phyloP scores from a whole-genome alignment of 2,113 vertebrate genomes.

The Proteles cristata region DNA sequence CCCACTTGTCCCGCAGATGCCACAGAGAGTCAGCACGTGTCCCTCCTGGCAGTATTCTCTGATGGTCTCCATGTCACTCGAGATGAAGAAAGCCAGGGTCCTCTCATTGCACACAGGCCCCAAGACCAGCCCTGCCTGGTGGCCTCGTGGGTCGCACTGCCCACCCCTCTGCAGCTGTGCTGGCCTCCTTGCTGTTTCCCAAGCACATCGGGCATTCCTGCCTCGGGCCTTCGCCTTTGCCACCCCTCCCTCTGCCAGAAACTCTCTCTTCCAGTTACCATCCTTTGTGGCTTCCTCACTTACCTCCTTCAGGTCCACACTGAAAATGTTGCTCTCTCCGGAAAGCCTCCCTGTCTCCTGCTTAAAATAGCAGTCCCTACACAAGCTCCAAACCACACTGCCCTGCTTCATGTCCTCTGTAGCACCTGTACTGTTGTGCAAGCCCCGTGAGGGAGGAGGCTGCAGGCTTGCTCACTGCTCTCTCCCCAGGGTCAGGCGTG shows the following conservation, averaged over 20 bases:
- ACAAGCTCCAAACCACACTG: rapidly evolving
- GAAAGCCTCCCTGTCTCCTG: not conserved
- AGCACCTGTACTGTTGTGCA: not conserved
- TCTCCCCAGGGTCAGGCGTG: not conserved
- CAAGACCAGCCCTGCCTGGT: rapidly evolving
- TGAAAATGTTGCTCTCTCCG: not conserved
- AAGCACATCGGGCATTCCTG: not conserved
- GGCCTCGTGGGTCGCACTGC: not conserved
- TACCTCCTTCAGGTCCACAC: not conserved
- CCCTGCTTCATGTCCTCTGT: rapidly evolving
- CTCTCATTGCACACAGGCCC: rapidly evolving
- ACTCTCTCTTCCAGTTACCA: not conserved
- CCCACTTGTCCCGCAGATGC: not conserved
- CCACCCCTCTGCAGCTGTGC: rapidly evolving
- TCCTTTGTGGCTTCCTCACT: not conserved
- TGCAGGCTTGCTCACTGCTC: not conserved
- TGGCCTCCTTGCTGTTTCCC: not conserved
- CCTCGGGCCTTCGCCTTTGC: not conserved
- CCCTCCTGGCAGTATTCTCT: not conserved
- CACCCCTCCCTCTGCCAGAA: not conserved
- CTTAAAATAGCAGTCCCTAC: not conserved
- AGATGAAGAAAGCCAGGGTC: not conserved
- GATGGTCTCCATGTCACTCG: not conserved
- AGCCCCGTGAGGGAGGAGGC: rapidly evolving
- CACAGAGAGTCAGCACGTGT: not conserved